Evolutionary conservation across 2,113 vertebrate genomes (phyloP), one percentile per base, ranked within the genome.

Genomic region (Colinus virginianus): DNA sequence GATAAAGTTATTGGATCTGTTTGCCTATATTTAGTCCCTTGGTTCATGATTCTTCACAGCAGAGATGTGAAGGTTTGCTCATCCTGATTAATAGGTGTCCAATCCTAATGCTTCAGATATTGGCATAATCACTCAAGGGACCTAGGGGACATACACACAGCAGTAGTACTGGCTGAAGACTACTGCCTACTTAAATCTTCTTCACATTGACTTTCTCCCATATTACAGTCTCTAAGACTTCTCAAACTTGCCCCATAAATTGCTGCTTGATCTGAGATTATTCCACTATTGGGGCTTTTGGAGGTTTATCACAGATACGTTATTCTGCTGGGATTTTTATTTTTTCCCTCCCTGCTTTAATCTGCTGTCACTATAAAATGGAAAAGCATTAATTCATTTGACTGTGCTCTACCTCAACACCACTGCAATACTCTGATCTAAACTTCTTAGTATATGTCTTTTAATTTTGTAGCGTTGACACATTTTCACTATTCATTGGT

Each of bases 1-100:
- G 91, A 90, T 93, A 88, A 97, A 93, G 80, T 80, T 95, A 94
- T 87, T 96, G 93, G 51, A 93, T 93, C 71, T 94, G 43, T 93
- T 96, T 90, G 89, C 75, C 71, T 93, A 59, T 93, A 75, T 94
- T 97, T 96, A 90, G 84, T 93, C 63, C 26, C 70, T 11, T 45
- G 78, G 76, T 94, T 94, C 89, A 90, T 84, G 88, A 88, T 88
- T 79, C 58, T 82, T 96, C 83, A 84, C 17, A 49, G 66, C 78
- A 95, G 89, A 96, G 53, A 96, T 72, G 58, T n/a, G 68, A 90
- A 96, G 62, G 42, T 95, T 97, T 93, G 28, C 80, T 96, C 81
- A 42, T 58, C 36, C 66, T 96, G 84, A 96, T 96, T 95, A 97
- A 96, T 90, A 96, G 62, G 9, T 72, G 80, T 76, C 78, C 63